phyloP scores from a whole-genome alignment of 2,888 invertebrate species.

The Aquatica leii region DNA sequence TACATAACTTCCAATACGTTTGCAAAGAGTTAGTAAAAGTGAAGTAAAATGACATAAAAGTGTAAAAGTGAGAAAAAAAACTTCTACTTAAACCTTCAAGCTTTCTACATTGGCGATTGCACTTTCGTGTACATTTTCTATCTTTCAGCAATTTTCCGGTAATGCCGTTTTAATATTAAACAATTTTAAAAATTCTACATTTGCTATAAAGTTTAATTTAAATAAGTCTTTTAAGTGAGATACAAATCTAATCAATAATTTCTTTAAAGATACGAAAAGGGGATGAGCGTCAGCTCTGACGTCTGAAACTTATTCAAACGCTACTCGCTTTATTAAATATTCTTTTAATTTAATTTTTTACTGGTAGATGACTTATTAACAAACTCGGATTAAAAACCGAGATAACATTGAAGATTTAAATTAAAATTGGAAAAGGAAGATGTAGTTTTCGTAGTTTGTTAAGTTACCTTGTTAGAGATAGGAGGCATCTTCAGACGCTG shows the following conservation, averaged over 20 bases:
- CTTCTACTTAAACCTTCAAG: too few relatives aligned
- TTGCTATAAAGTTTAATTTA: too few relatives aligned
- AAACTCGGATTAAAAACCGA: not conserved
- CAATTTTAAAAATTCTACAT: too few relatives aligned
- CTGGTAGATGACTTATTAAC: not conserved
- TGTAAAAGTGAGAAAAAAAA: too few relatives aligned
- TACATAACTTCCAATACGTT: too few relatives aligned
- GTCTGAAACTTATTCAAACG: conserved; percentile 6
- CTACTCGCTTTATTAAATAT: conserved; percentile 3
- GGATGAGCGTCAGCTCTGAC: conserved; percentile 10
- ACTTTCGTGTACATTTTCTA: too few relatives aligned
- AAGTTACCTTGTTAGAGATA: conserved; percentile 40
- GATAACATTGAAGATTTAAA: not conserved
- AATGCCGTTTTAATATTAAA: too few relatives aligned
- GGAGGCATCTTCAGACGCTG: conserved; percentile 44
- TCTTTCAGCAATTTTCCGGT: too few relatives aligned
- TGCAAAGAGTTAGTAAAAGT: too few relatives aligned
- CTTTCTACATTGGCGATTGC: too few relatives aligned
- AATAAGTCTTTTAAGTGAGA: conserved; percentile 1
- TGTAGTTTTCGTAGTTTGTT: conserved; percentile 22
- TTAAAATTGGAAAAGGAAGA: conserved; percentile 8
- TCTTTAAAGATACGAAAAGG: not conserved
- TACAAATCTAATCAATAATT: conserved; percentile 10
- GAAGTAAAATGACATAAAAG: too few relatives aligned
- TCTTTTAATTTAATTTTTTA: conserved; percentile 2